phyloP scores from a whole-genome alignment of 2,113 vertebrate genomes.

The Podilymbus podiceps region DNA sequence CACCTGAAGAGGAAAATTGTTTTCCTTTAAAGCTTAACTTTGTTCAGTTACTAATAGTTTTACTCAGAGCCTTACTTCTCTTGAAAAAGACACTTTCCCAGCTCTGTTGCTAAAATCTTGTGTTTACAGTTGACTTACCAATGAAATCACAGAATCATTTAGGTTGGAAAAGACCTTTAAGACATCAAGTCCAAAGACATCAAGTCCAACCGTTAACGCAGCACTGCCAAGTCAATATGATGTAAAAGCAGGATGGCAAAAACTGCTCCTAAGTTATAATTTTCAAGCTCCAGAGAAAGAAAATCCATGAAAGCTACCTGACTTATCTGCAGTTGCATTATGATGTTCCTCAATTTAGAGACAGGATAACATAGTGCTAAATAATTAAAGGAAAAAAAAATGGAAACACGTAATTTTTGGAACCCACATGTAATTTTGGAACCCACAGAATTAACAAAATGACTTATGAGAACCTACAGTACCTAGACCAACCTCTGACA shows the following conservation, averaged over 20 bases:
- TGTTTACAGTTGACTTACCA: rapidly evolving
- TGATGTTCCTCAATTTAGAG: not conserved
- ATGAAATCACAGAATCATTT: no score
- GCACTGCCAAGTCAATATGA: not conserved
- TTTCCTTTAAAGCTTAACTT: not conserved
- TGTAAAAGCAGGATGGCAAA: not conserved
- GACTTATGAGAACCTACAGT: rapidly evolving
- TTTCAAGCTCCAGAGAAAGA: not conserved
- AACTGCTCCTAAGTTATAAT: not conserved
- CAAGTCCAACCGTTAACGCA: no score
- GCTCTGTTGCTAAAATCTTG: rapidly evolving
- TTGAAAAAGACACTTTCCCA: not conserved
- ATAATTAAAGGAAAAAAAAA: not conserved
- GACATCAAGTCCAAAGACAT: no score
- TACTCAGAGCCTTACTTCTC: no score
- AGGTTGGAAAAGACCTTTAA: no score
- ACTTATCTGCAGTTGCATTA: not conserved
- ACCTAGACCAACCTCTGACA: no score
- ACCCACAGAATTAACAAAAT: rapidly evolving
- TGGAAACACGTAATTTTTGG: rapidly evolving
- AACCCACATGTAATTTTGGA: no score
- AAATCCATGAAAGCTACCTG: not conserved
- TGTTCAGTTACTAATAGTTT: rapidly evolving
- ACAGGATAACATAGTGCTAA: not conserved
- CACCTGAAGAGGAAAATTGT: no score